These are phyloP conservation scores for Pardalotus punctatus DNA, from an alignment of 2,113 vertebrate genomes.

Conservation along the genomic window DNA sequence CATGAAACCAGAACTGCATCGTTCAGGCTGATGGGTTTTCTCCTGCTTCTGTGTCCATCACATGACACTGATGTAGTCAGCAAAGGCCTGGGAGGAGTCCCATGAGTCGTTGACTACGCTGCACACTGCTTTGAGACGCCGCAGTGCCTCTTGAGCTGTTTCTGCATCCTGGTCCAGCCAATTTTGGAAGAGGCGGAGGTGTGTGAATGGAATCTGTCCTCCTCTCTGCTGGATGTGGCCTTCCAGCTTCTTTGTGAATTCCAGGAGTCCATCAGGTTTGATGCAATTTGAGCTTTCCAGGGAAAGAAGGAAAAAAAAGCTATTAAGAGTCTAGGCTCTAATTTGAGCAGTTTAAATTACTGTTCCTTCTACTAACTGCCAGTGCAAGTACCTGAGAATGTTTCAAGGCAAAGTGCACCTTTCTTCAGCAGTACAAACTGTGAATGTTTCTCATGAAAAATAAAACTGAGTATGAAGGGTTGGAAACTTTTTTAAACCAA, in stretches of 20 bases:
- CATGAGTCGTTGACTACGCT: slow-evolving; percentile 76
- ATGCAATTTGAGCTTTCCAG: slow-evolving; percentile 88
- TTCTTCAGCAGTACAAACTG: background rate
- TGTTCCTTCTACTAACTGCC: background rate
- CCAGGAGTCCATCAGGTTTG: slow-evolving; percentile 84
- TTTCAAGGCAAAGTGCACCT: background rate
- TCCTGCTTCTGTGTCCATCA: slow-evolving; percentile 48
- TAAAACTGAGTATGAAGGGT: background rate
- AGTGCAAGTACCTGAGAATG: background rate
- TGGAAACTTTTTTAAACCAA: background rate
- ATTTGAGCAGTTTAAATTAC: background rate
- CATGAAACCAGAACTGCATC: background rate
- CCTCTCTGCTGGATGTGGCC: slow-evolving; percentile 59
- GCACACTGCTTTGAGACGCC: slow-evolving; percentile 74
- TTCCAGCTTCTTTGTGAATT: slow-evolving; percentile 79
- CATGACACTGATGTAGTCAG: slow-evolving; percentile 89
- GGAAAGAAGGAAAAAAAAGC: background rate
- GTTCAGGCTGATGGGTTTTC: background rate
- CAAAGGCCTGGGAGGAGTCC: slow-evolving; percentile 84
- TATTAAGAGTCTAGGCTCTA: background rate
- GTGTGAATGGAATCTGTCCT: slow-evolving; percentile 68
- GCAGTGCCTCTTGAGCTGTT: slow-evolving; percentile 77
- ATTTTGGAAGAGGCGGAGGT: slow-evolving; percentile 85
- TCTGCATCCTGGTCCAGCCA: slow-evolving; percentile 84
- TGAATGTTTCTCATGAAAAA: background rate